Base-by-base conservation (phyloP, 2,888 invertebrate species). In the Drosophila vallismaia region DNA sequence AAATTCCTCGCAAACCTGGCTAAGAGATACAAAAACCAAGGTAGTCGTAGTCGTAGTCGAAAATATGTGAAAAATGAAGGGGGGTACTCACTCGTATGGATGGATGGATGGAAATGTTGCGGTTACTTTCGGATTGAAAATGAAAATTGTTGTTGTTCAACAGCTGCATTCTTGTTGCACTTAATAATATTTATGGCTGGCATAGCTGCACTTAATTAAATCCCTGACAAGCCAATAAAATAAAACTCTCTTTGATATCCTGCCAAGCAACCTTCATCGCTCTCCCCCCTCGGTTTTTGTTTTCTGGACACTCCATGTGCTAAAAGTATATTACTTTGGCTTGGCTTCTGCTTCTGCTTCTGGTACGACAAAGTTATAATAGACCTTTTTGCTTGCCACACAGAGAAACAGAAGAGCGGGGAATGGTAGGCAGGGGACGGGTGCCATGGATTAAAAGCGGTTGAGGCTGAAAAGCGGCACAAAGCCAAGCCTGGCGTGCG, bases 291-390 rank as follows among this genome's bases (percentile, higher is more conserved):
- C 4, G 19, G 19, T 4, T 33, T 3, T 51, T 71, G 69, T 53
- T 49, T 60, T 50, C 71, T 70, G 62, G 70, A 62, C 70, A 62
- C 62, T 71, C 64, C 71, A 64, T 71, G 63, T 71, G 71, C 64
- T 31, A 57, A 63, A 71, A 71, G 68, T 71, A 55, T 71, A 67
- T 76, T 75, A 67, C 75, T 74, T 59, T 62, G 72, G 64, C 59
- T 57, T 53, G 62, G 63, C 59, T 57, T 40, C 51, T 68, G 66
- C 51, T 59, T 57, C 50, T 57, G 63, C 59, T 57, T 40, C 51
- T 68, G 66, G 49, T 59, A 82, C 82, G 79, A 82, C 79, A 79
- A 86, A 81, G 80, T 83, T 81, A 81, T 81, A 81, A 86, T 81
- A 83, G 83, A 57, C 75, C 86, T 86, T 81, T 81, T 36, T 36